phyloP scores from a whole-genome alignment of 2,888 invertebrate genomes.

The Chironomus tentans region DNA sequence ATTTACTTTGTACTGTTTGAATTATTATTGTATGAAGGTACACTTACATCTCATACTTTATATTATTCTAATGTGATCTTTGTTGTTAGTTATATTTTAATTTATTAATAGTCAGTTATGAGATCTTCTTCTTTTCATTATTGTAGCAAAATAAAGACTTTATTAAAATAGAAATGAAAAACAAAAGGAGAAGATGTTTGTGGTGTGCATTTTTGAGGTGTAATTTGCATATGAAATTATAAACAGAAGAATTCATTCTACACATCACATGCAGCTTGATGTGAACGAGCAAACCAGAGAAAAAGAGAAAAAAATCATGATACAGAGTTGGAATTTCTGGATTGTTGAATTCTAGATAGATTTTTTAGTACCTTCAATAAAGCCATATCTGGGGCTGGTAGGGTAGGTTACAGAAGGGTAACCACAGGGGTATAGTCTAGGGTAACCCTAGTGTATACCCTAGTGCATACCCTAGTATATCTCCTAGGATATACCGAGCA shows the following conservation, averaged over 20 bases:
- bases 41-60: background rate
- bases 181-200: background rate
- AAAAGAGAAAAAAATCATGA: background rate
- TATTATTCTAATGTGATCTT: constrained; percentile 6
- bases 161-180: background rate
- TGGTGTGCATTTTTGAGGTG: constrained; percentile 1
- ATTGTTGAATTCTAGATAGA: too few relatives aligned
- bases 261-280: background rate
- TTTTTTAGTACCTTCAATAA: too few relatives aligned
- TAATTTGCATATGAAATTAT: constrained; percentile 8
- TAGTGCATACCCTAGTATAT: too few relatives aligned
- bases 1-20: constrained; percentile 11
- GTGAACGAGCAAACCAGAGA: background rate
- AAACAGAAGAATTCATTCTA: background rate
- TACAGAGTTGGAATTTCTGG: too few relatives aligned
- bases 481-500: too few relatives aligned
- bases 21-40: too few relatives aligned
- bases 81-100: background rate
- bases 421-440: too few relatives aligned
- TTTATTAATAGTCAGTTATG: background rate
- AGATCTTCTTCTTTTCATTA: background rate
- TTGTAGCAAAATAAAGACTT: background rate
- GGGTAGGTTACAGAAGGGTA: too few relatives aligned
- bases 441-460: too few relatives aligned
- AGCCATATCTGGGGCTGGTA: too few relatives aligned